These are phyloP conservation scores for Strigamia maritima DNA, from an alignment of 2,888 invertebrate species.

Conservation along the genomic window DNA sequence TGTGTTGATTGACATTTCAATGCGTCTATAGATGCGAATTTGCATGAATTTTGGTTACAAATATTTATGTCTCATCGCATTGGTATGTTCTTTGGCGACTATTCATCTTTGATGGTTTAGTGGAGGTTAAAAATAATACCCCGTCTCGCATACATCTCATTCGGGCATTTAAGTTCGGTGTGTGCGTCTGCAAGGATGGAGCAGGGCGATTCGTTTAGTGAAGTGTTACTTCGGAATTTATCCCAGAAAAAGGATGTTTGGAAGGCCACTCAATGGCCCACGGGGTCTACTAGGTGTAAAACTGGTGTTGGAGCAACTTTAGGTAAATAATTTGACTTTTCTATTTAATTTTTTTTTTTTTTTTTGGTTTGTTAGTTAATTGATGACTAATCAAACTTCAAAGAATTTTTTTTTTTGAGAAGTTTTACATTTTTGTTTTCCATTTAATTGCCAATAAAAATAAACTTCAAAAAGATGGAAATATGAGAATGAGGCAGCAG, in stretches of 20 bases:
- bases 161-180: background rate
- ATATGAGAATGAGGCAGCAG: too few relatives aligned
- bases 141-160: background rate
- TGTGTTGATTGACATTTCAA: background rate
- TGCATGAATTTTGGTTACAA: background rate
- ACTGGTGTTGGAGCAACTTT: background rate
- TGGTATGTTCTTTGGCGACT: conserved; percentile 10
- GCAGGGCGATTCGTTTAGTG: conserved; percentile 33
- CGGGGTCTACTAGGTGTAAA: background rate
- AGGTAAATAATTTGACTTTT: background rate
- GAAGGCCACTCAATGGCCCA: conserved; percentile 35
- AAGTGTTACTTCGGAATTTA: conserved; percentile 28
- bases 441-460: too few relatives aligned
- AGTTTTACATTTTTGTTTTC: too few relatives aligned
- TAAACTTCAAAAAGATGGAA: too few relatives aligned
- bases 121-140: background rate
- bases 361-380: too few relatives aligned
- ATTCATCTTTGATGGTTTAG: background rate
- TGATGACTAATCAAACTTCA: too few relatives aligned
- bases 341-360: background rate
- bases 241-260: conserved; percentile 36
- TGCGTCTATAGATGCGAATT: background rate
- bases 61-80: background rate
- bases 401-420: too few relatives aligned
- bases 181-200: conserved; percentile 1